These are phyloP conservation scores for Xanthia togata DNA, from an alignment of 2,888 invertebrate genomes.

Conservation along the genomic window DNA sequence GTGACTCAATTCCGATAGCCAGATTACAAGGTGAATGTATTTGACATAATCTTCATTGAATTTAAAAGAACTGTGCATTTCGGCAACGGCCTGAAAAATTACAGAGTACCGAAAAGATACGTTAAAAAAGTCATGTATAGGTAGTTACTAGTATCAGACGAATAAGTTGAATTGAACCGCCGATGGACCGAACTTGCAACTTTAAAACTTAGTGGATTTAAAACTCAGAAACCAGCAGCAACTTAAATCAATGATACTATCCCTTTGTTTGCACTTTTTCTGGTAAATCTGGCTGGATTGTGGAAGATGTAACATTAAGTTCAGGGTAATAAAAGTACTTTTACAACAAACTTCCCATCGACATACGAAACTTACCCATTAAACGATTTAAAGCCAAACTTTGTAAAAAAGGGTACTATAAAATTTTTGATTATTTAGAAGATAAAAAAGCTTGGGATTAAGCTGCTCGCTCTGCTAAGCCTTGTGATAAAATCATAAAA, in stretches of 20 bases:
- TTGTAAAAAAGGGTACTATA: no score
- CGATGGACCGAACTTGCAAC: neutral
- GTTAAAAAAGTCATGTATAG: no score
- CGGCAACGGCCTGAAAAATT: neutral
- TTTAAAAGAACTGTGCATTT: neutral
- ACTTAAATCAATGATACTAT: neutral
- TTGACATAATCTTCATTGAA: neutral
- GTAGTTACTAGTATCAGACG: neutral
- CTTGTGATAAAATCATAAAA: no score
- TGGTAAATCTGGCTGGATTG: neutral
- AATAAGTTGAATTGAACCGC: conserved; percentile 19
- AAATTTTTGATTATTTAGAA: no score
- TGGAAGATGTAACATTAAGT: neutral
- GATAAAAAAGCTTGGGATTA: no score
- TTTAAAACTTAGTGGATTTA: conserved; percentile 16
- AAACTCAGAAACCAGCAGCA: neutral
- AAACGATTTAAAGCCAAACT: no score
- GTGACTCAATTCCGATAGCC: neutral
- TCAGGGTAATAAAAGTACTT: neutral
- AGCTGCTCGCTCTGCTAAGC: no score
- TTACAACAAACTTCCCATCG: no score
- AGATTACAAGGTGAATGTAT: neutral
- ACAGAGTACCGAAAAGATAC: neutral
- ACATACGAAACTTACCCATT: no score
- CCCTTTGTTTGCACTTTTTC: neutral